phyloP scores from a whole-genome alignment of 2,113 vertebrate species.

The Alectura lathami region DNA sequence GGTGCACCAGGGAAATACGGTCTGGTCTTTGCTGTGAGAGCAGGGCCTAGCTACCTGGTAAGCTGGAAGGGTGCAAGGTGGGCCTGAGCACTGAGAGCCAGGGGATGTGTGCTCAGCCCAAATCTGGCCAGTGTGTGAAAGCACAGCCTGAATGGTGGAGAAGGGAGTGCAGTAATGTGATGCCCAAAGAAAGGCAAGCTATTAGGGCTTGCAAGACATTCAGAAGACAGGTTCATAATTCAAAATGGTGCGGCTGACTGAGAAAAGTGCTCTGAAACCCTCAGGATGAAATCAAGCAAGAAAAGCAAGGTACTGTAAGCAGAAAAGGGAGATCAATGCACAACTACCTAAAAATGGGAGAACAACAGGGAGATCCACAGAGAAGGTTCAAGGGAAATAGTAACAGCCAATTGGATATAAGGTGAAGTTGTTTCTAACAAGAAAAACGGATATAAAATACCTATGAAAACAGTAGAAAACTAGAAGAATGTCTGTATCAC shows the following conservation, averaged over 20 bases:
- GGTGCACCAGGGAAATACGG: background rate
- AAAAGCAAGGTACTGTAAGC: background rate
- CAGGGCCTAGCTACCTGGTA: background rate
- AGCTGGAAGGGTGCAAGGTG: background rate
- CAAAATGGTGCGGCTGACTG: background rate
- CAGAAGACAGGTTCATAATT: background rate
- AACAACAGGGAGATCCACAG: background rate
- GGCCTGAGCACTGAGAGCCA: background rate
- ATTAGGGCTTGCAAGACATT: background rate
- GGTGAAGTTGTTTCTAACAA: background rate
- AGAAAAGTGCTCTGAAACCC: background rate
- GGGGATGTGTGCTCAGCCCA: background rate
- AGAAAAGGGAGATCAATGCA: background rate
- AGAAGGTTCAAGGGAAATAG: background rate
- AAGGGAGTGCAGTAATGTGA: background rate
- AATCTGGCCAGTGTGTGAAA: background rate
- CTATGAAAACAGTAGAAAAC: background rate
- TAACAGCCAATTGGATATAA: background rate
- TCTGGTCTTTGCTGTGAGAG: background rate
- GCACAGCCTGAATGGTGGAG: background rate
- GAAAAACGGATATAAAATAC: background rate
- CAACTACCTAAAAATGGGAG: background rate
- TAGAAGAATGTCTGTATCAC: background rate
- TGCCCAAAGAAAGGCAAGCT: background rate
- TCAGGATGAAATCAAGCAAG: background rate